Percentiles rank a stretch among this genome's conserved stretches.
Conservation (phyloP, 2,888 invertebrate species). For the Torymus texanus region DNA sequence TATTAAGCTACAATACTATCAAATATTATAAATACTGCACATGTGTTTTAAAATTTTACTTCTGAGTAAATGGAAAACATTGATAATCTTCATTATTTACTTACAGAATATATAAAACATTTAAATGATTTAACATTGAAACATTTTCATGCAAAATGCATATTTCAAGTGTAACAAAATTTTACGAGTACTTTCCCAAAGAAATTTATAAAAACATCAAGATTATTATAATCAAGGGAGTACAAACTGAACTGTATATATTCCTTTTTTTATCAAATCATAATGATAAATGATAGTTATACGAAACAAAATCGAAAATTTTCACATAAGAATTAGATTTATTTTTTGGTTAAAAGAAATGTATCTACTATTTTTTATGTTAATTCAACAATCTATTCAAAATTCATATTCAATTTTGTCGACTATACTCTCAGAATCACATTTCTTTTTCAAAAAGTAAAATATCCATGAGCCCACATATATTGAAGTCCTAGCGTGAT, state of each 20-base stretch:
- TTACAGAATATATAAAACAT: slow-evolving; percentile 2
- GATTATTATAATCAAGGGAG: not conserved
- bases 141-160: slow-evolving; percentile 29
- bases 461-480: not conserved
- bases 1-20: not conserved
- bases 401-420: no score
- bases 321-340: no score
- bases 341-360: no score
- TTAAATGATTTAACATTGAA: slow-evolving; percentile 7
- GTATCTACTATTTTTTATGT: no score
- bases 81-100: slow-evolving; percentile 9
- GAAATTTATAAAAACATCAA: no score
- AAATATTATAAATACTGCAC: not conserved
- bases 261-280: no score
- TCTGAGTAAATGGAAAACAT: not conserved
- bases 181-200: no score
- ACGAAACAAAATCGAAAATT: no score
- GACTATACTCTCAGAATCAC: no score
- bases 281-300: no score
- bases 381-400: no score
- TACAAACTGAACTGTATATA: slow-evolving; percentile 18
- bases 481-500: not conserved
- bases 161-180: slow-evolving; percentile 2
- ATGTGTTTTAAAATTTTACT: not conserved
- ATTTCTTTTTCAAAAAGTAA: no score